These are phyloP conservation scores for Actinia equina DNA, from an alignment of 64 coral and sea anemone genomes.

Conservation along the genomic window DNA sequence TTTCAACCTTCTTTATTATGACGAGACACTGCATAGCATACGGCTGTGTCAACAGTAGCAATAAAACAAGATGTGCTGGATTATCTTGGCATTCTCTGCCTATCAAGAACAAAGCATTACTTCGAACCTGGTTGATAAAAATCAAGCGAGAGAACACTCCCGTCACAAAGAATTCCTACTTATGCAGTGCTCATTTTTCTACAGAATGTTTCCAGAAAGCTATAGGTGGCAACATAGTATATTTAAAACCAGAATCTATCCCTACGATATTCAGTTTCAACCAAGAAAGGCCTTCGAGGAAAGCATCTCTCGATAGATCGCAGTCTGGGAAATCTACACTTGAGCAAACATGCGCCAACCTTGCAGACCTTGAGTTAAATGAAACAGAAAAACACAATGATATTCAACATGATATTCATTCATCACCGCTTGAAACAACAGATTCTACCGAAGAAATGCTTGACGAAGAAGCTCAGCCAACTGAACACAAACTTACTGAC, in stretches of 20 bases:
- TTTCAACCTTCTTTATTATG: not conserved
- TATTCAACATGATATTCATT: not conserved
- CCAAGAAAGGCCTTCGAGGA: not conserved
- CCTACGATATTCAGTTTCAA: not conserved
- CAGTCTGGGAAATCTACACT: not conserved
- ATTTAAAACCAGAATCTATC: not conserved
- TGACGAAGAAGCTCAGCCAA: too few species aligned
- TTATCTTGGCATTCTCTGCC: conserved; percentile 43
- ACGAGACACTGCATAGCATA: conserved; percentile 22
- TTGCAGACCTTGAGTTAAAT: not conserved
- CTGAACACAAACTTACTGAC: too few species aligned
- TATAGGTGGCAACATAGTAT: not conserved
- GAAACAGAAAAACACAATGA: not conserved
- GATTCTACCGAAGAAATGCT: too few species aligned
- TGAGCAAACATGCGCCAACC: not conserved
- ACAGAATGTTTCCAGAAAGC: not conserved
- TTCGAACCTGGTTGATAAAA: not conserved
- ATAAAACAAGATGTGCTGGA: conserved; percentile 13
- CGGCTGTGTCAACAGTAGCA: conserved; percentile 41
- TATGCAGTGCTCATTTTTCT: conserved; percentile 26
- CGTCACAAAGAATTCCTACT: conserved; percentile 25
- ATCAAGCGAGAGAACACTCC: not conserved
- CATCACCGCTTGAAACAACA: not conserved
- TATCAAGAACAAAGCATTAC: not conserved
- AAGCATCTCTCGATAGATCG: not conserved